Evolutionary conservation across 1,140 invertebrate genomes (phyloP), one percentile per base, ranked within the genome.

Genomic region (Pogonomyrmex barbatus): DNA sequence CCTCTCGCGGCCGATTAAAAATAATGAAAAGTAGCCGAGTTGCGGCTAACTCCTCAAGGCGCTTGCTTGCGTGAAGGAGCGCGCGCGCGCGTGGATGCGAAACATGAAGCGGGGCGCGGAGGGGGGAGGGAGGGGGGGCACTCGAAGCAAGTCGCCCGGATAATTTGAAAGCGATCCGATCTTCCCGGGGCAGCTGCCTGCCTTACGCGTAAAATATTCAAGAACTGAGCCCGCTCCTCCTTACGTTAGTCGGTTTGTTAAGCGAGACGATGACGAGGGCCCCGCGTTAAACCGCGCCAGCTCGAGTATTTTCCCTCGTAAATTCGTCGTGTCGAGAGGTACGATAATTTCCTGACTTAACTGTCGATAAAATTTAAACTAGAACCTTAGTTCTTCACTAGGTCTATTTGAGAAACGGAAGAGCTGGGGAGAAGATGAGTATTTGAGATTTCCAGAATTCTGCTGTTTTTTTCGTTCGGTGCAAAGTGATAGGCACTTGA

Each of bases 191-290:
- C 94, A 95, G 94, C 94, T 95, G 94, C 94, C 94, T 93, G 94
- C 94, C 94, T 94, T 94, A 94, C 93, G 94, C 94, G 94, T 95
- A 93, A 94, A 95, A 95, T 94, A 95, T 95, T 94, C 94, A 93
- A 94, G 89, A 94, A 94, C 93, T 94, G 92, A 91, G 91, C 85
- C 56, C 78, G 24, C 62, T 67, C 71, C n/a, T 67, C n/a, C 73
- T 87, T 79, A 82, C 60, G 84, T 90, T 90, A 90, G 88, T 87
- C 85, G 89, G 88, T 90, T 90, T 90, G 88, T 90, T 90, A 87
- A 90, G 88, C 79, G 77, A 87, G 83, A 89, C 77, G 88, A 84
- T 87, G 88, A 89, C 62, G 78, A 89, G 83, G 73, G 47, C 33
- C 36, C 24, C 17, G 45, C 71, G 56, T 87, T 84, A 56, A 73